Percentiles rank a stretch among this genome's conserved stretches.
Conservation (phyloP, 2,113 vertebrate species). For the Herpailurus yagouaroundi region DNA sequence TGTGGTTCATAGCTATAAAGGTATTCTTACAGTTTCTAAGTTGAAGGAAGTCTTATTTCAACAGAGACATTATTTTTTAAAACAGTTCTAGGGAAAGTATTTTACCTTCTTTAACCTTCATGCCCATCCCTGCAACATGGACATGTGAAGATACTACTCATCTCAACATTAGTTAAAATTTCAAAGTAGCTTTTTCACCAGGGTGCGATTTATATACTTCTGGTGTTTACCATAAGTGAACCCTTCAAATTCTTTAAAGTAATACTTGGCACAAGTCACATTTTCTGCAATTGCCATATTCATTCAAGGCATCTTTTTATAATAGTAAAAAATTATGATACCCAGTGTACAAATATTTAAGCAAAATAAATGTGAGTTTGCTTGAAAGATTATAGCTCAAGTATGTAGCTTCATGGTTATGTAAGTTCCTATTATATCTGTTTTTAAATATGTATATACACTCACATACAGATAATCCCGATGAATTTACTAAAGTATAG, state of each 20-base stretch:
- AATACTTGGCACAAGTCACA: background rate
- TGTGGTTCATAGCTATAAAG: background rate
- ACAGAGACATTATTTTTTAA: background rate
- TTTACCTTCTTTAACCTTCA: background rate
- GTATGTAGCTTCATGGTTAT: background rate
- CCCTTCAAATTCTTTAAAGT: background rate
- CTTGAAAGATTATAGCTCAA: background rate
- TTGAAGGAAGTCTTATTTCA: background rate
- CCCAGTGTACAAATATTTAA: background rate
- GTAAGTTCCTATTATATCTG: background rate
- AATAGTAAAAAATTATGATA: background rate
- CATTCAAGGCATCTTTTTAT: background rate
- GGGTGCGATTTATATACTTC: background rate
- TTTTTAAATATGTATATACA: background rate
- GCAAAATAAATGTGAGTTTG: slow-evolving; percentile 16
- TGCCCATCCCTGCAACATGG: background rate
- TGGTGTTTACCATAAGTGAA: slow-evolving; percentile 1
- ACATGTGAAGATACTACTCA: background rate
- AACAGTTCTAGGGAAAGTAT: background rate
- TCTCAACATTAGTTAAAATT: background rate
- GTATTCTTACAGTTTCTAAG: background rate
- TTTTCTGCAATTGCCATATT: slow-evolving; percentile 18
- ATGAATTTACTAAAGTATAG: background rate
- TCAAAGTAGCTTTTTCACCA: background rate
- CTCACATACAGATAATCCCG: background rate